Base-by-base conservation (phyloP, 2,797 vertebrate species). In the Crenuchus spilurus region DNA sequence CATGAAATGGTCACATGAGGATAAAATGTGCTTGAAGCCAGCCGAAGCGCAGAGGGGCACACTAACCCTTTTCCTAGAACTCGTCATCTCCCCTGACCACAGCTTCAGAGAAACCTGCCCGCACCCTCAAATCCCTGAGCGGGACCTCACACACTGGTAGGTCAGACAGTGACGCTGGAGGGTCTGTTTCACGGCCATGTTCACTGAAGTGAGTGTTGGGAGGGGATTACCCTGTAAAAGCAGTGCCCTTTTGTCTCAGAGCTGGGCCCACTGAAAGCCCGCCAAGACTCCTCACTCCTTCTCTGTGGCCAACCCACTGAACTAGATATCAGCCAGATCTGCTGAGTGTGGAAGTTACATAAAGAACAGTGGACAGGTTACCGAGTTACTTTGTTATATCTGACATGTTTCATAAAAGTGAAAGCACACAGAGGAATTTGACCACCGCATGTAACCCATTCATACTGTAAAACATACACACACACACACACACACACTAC, bases 161-260 rank as follows among this genome's bases (percentile, higher is more conserved):
- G 61, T 61, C 80, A 67, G 72, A 67, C 76, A 48, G 51, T 73
- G 72, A 81, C 75, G 54, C 51, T 54, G 49, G 31, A 64, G 60
- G 66, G 61, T 51, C 49, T 35, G 31, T 72, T 74, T 57, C 65
- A 31, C 13, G 41, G 70, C 57, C 42, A 46, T 6, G 42, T 54
- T 62, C 63, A 51, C 42, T 83, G 67, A 77, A 66, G 44, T 44
- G 44, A 48, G 26, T 54, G 72, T 72, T 41, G 54, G 52, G 42
- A 52, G 37, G 65, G 81, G 82, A 83, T 84, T 85, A 80, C 46
- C 64, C 70, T 81, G 60, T 83, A 64, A 77, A 85, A 85, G 72
- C 81, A 79, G 60, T 48, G 67, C 71, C 74, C 76, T 82, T 83
- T 82, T 82, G 78, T 87, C 70, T 82, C 18, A 46, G 42, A 35